A percentile compares a stretch with the other conserved stretches of the same genome.
Conservation (phyloP, 2,113 vertebrate genomes). For the Tychaedon coryphoeus region DNA sequence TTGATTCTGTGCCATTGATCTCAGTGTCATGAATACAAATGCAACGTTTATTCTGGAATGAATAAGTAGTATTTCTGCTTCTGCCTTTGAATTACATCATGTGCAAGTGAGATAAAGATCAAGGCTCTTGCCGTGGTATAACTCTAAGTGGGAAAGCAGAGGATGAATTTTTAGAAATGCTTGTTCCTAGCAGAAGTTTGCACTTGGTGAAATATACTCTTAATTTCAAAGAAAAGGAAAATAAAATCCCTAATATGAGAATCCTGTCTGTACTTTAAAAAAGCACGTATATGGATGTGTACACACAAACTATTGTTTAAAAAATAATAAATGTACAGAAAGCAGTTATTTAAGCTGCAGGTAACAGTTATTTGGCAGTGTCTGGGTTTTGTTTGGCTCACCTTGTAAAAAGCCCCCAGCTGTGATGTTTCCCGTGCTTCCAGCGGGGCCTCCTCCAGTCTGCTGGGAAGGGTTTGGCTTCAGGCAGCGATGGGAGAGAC, state of each 20-base stretch:
- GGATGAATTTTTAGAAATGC: background rate
- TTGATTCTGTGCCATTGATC: background rate
- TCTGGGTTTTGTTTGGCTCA: constrained; percentile 19
- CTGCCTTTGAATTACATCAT: background rate
- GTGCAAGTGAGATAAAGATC: background rate
- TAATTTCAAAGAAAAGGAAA: background rate
- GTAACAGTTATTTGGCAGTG: background rate
- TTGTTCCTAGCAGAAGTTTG: background rate
- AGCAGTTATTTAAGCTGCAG: background rate
- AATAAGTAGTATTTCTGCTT: background rate
- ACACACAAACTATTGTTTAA: background rate
- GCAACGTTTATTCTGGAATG: background rate
- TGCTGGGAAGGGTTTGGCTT: background rate
- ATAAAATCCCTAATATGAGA: background rate
- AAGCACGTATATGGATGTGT: background rate
- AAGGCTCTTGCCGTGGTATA: background rate
- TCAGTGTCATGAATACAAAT: background rate
- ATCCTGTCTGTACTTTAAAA: background rate
- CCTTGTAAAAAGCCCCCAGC: background rate
- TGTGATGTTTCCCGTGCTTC: background rate
- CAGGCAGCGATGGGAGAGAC: background rate
- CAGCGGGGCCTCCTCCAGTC: background rate
- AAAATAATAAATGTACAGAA: background rate
- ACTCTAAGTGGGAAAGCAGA: background rate
- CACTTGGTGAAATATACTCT: background rate